phyloP scores from a whole-genome alignment of 1,140 invertebrate genomes.

The Orussus abietinus region DNA sequence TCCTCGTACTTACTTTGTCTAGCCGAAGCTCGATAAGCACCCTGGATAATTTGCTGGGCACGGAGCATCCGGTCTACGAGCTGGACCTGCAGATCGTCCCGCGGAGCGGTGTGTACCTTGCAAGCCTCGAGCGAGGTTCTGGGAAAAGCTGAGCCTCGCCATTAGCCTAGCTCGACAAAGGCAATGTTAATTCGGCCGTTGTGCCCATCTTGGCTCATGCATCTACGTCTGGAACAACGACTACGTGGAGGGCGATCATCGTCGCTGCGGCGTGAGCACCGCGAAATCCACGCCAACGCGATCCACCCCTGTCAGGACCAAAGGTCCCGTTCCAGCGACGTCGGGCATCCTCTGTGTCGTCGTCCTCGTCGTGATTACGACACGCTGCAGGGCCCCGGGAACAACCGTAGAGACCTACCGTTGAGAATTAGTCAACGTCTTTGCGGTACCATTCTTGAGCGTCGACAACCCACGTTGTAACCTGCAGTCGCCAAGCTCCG shows the following conservation, averaged over 20 bases:
- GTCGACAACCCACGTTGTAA: constrained; percentile 38
- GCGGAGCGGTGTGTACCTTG: constrained; percentile 78
- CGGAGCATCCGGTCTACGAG: constrained; percentile 67
- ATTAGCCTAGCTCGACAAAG: constrained; percentile 69
- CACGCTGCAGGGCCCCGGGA: constrained; percentile 38
- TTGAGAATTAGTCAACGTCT: constrained; percentile 51
- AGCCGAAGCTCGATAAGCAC: too few species aligned
- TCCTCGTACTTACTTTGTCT: constrained; percentile 7
- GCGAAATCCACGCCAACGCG: constrained; percentile 63
- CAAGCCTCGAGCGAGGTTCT: constrained; percentile 84
- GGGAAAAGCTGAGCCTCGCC: constrained; percentile 84
- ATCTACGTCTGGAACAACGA: constrained; percentile 56
- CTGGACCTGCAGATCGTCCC: constrained; percentile 78
- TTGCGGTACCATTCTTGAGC: constrained; percentile 57
- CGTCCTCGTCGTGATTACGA: constrained; percentile 47
- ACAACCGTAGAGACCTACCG: constrained; percentile 44
- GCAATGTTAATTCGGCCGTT: constrained; percentile 51
- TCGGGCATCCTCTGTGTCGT: constrained; percentile 52
- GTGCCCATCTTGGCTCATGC: constrained; percentile 57
- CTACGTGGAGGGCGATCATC: constrained; percentile 25
- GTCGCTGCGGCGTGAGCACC: constrained; percentile 48
- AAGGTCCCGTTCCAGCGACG: constrained; percentile 58
- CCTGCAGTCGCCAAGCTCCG: constrained; percentile 20
- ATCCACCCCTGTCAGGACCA: constrained; percentile 59
- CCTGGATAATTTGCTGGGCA: constrained; percentile 67